Base-by-base conservation (phyloP, 2,113 vertebrate species). In the Amphiprion ocellaris region DNA sequence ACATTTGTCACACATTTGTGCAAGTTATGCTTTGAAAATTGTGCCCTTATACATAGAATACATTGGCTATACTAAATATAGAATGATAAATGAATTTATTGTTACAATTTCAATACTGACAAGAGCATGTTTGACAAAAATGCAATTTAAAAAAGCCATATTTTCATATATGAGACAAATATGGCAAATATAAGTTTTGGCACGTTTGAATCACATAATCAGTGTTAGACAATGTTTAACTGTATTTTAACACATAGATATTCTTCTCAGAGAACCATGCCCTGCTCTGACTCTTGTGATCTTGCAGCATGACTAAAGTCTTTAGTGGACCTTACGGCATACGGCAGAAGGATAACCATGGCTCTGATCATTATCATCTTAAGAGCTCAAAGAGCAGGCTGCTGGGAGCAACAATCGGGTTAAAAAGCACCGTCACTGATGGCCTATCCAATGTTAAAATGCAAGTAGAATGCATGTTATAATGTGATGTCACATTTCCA, bases 311-410 rank as follows among this genome's bases (percentile, higher is more conserved):
- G 69, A 47, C 69, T 39, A 60, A 82, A 72, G 67, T 23, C 54
- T 73, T 83, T 5, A 77, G 21, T 11, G 1, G 19, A 47, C 21
- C 14, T 62, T 39, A n/a, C 2, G 14, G 82, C 79, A 69, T 55
- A 61, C 64, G 71, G 67, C 52, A 26, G 74, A 24, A 10, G 73
- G 76, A 77, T 84, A 16, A 81, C 50, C 37, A 10, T 21, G 39
- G 64, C 74, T 85, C 70, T 55, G 30, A 23, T 11, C 28, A 47
- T 87, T 50, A 87, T 74, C 68, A 83, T 54, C 74, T 88, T 76
- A 87, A 77, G 59, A 87, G 84, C 86, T 90, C 81, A 90, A 80
- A 79, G 49, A 60, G 14, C 69, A 75, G 69, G 17, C 69, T 23
- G 66, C 39, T 33, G 30, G 19, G 39, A 47, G 1, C 26, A 46